Percentiles rank a stretch among this genome's conserved stretches.
Evolutionary conservation across 2,797 vertebrate species (phyloP).

Genomic region (Epinephelus awoara): DNA sequence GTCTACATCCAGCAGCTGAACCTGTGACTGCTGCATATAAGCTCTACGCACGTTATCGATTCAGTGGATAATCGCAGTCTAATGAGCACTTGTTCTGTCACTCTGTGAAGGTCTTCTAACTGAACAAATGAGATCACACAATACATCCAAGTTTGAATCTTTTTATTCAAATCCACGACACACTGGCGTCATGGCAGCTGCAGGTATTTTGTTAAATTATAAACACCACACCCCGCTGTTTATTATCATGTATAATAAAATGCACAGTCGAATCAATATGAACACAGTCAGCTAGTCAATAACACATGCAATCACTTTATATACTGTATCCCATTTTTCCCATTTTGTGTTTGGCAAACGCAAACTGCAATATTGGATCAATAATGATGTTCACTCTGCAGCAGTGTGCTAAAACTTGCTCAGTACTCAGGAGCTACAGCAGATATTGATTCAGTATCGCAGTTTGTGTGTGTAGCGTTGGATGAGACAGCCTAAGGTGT

Average conservation of each 20-base stretch:
- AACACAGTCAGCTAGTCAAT: constrained; percentile 35
- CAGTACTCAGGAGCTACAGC: constrained; percentile 8
- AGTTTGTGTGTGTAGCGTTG: constrained; percentile 22
- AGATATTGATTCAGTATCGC: constrained; percentile 38
- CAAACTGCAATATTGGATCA: constrained; percentile 45
- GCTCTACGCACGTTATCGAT: constrained; percentile 13
- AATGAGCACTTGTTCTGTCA: constrained; percentile 1
- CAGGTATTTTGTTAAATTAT: background rate
- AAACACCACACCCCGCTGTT: background rate
- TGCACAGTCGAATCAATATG: constrained; percentile 34
- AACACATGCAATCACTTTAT: constrained; percentile 25
- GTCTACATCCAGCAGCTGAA: background rate
- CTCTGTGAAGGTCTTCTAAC: constrained; percentile 8
- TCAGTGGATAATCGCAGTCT: constrained; percentile 1
- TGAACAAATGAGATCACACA: background rate
- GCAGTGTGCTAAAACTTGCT: constrained; percentile 19
- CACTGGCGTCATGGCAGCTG: background rate
- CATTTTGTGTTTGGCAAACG: constrained; percentile 48
- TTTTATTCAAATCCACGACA: constrained; percentile 28
- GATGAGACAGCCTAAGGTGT: background rate
- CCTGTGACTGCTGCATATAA: constrained; percentile 29
- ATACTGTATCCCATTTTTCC: constrained; percentile 36
- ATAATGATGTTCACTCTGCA: constrained; percentile 35
- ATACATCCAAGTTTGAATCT: background rate
- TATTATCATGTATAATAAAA: constrained; percentile 38